Percentiles rank a stretch among this genome's conserved stretches.
Conservation (phyloP, 2,888 invertebrate species). For the Phyllotreta striolata region DNA sequence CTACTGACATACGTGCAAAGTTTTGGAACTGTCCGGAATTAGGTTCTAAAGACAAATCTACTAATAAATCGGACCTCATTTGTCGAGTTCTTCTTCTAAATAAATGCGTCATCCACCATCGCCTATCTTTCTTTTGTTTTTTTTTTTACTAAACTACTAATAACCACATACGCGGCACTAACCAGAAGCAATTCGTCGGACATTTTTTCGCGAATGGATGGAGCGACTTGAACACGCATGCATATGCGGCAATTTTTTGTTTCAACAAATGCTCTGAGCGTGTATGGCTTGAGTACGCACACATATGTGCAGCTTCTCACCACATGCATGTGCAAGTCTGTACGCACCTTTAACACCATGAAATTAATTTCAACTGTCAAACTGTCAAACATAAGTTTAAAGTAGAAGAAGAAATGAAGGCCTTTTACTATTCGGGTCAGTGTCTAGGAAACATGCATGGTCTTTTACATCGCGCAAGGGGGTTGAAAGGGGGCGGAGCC, state of each 20-base stretch:
- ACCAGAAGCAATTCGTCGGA: conserved; percentile 13
- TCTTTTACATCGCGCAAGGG: too few relatives aligned
- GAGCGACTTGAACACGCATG: conserved; percentile 7
- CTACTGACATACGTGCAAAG: conserved; percentile 1
- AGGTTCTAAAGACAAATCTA: conserved; percentile 12
- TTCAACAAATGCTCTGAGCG: too few relatives aligned
- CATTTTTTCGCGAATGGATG: conserved; percentile 7
- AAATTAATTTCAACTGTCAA: too few relatives aligned
- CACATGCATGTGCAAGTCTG: conserved; percentile 18
- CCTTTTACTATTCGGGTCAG: too few relatives aligned
- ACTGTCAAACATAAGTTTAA: too few relatives aligned
- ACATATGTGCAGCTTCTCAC: conserved; percentile 16
- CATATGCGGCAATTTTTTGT: background rate
- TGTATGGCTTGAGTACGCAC: conserved; percentile 13
- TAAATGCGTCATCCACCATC: conserved; percentile 18
- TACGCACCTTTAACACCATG: background rate
- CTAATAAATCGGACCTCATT: conserved; percentile 16
- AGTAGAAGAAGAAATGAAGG: too few relatives aligned
- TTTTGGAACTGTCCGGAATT: conserved; percentile 3
- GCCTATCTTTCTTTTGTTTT: conserved; percentile 15
- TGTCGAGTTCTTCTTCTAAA: conserved; percentile 13
- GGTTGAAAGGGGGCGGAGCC: too few relatives aligned
- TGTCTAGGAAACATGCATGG: too few relatives aligned
- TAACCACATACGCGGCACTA: conserved; percentile 11
- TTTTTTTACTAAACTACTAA: background rate